These are phyloP conservation scores for Sceloporus undulatus DNA, from an alignment of 2,113 vertebrate species.

Conservation along the genomic window DNA sequence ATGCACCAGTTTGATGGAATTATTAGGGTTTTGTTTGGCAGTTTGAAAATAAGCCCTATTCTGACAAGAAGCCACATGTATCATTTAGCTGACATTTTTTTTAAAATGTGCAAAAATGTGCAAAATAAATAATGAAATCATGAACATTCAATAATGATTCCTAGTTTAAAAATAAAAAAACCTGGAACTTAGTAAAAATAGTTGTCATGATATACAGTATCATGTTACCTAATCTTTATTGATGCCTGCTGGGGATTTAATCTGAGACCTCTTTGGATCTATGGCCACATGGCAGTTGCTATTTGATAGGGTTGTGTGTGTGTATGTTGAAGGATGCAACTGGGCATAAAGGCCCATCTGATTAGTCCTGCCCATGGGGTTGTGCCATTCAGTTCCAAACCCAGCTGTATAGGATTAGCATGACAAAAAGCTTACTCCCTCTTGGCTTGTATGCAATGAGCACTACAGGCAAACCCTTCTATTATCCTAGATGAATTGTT, in stretches of 20 bases:
- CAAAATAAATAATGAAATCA: conserved; percentile 33
- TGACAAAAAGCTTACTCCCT: background rate
- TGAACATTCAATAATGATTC: conserved; percentile 26
- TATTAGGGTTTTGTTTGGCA: conserved; percentile 52
- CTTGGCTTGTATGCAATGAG: background rate
- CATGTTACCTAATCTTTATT: conserved; percentile 2
- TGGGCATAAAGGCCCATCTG: background rate
- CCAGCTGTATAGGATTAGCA: background rate
- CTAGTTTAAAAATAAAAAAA: conserved; percentile 35
- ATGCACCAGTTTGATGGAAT: conserved; percentile 47
- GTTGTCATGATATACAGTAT: conserved; percentile 36
- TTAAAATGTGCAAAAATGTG: conserved; percentile 13
- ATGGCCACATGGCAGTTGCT: background rate
- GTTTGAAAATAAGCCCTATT: conserved; percentile 53
- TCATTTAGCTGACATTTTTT: conserved; percentile 9
- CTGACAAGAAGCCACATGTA: conserved; percentile 40
- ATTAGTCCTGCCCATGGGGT: background rate
- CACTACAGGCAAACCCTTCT: background rate
- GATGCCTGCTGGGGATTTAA: conserved; percentile 21
- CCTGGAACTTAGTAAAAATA: conserved; percentile 55
- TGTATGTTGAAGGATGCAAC: background rate
- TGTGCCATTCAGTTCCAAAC: background rate
- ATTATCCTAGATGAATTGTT: too few species aligned
- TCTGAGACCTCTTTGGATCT: background rate
- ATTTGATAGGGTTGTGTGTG: too few species aligned